Evolutionary conservation across 1,140 invertebrate genomes (phyloP).

Genomic region (Diachasmimorpha longicaudata): DNA sequence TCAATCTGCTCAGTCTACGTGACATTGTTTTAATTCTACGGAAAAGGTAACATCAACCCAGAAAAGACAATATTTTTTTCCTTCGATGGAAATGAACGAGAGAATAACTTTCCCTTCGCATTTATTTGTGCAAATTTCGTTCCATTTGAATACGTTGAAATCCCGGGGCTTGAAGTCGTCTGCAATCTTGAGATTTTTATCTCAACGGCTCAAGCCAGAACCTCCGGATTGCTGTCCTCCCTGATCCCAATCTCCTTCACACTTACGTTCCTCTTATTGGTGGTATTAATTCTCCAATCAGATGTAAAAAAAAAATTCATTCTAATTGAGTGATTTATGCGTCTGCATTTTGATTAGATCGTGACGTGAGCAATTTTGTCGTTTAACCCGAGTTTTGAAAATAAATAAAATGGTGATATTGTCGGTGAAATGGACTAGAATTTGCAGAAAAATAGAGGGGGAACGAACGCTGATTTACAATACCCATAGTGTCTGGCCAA

Average conservation of each 20-base stretch:
- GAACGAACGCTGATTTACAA: constrained; percentile 29
- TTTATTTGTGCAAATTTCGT: not conserved
- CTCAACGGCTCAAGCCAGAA: not conserved
- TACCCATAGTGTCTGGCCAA: constrained; percentile 23
- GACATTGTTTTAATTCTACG: too few relatives aligned
- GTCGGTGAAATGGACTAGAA: not conserved
- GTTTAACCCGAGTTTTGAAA: not conserved
- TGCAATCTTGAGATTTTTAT: constrained; percentile 12
- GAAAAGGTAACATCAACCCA: too few relatives aligned
- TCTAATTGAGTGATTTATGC: not conserved
- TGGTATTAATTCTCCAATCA: not conserved
- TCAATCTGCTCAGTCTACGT: too few relatives aligned
- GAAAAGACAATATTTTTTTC: too few relatives aligned
- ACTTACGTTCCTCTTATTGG: not conserved
- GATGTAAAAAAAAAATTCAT: not conserved
- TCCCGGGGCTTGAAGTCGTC: not conserved
- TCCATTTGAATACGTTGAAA: constrained; percentile 1
- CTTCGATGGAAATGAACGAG: not conserved
- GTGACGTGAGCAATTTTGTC: not conserved
- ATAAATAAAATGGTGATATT: not conserved
- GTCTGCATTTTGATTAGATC: not conserved
- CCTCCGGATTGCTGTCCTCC: not conserved
- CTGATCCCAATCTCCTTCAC: constrained; percentile 5
- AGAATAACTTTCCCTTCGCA: not conserved
- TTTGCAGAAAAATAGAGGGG: constrained; percentile 1